A percentile compares a stretch with the other conserved stretches of the same genome.
Evolutionary conservation across 2,113 vertebrate species (phyloP).

Genomic region (Chloroceryle aenea): DNA sequence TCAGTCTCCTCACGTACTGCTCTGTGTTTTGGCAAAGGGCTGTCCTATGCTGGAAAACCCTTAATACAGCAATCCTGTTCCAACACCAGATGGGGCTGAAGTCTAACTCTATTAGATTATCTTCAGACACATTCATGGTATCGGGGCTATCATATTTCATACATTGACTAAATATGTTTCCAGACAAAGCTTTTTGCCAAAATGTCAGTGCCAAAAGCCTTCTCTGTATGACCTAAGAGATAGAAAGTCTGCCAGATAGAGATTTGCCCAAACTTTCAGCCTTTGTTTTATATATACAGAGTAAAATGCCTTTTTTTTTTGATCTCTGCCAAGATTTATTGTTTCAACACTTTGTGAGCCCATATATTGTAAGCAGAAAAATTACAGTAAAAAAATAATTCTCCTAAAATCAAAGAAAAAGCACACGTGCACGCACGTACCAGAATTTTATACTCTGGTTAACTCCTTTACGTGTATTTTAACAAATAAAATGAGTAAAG

Average conservation of each 20-base stretch:
- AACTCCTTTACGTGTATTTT: background rate
- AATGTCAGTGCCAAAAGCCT: conserved; percentile 51
- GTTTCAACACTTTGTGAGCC: background rate
- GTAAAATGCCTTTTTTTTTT: background rate
- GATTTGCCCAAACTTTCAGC: conserved; percentile 1
- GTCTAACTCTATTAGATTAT: conserved; percentile 56
- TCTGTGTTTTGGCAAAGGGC: conserved; percentile 10
- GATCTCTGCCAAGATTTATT: background rate
- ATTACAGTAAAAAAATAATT: background rate
- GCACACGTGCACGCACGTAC: background rate
- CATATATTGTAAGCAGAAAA: background rate
- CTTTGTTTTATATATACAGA: background rate
- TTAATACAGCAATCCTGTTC: conserved; percentile 12
- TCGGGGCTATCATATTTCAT: conserved; percentile 38
- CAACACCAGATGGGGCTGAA: conserved; percentile 80
- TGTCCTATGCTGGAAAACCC: background rate
- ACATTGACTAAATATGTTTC: conserved; percentile 54
- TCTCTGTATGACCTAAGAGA: conserved; percentile 34
- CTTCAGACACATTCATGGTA: background rate
- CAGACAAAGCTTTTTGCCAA: conserved; percentile 66
- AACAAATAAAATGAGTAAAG: background rate
- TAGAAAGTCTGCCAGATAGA: background rate
- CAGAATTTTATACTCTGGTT: background rate
- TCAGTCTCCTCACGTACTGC: background rate
- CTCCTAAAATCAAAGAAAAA: background rate